Percentiles rank a stretch among this genome's conserved stretches.
These are phyloP conservation scores for Helarctos malayanus DNA, from an alignment of 2,797 vertebrate genomes.

Conservation along the genomic window DNA sequence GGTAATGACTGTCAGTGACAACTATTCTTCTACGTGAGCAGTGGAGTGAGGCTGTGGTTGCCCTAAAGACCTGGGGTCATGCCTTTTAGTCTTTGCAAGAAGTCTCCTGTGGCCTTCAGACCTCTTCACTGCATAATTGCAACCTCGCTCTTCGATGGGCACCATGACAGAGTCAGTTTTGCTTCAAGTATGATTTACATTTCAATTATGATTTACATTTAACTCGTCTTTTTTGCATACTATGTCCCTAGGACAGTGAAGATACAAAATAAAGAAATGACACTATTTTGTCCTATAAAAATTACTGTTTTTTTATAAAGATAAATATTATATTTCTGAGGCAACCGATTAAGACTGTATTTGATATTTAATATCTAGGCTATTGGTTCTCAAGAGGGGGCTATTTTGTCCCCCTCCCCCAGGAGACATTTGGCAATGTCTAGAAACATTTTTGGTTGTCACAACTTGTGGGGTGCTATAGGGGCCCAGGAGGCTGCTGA, in stretches of 20 bases:
- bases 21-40: background rate
- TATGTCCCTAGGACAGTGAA: background rate
- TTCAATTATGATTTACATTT: background rate
- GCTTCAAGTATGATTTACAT: constrained; percentile 20
- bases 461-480: background rate
- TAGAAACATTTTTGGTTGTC: background rate
- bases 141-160: background rate
- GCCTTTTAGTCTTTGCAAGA: background rate
- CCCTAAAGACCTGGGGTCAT: background rate
- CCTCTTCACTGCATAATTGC: background rate
- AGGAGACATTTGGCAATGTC: background rate
- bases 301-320: background rate
- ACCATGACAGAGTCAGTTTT: background rate
- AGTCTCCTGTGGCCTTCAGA: background rate
- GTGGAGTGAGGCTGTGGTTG: background rate
- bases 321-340: constrained; percentile 19
- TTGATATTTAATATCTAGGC: background rate
- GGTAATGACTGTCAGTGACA: background rate
- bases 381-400: background rate
- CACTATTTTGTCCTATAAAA: background rate
- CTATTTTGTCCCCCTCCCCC: background rate
- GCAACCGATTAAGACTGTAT: background rate
- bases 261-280: constrained; percentile 10
- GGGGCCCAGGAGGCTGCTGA: background rate
- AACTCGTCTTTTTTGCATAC: background rate